Evolutionary conservation across 2,888 invertebrate species (phyloP), one percentile per base, ranked within the genome.

Genomic region (Patella caerulea): DNA sequence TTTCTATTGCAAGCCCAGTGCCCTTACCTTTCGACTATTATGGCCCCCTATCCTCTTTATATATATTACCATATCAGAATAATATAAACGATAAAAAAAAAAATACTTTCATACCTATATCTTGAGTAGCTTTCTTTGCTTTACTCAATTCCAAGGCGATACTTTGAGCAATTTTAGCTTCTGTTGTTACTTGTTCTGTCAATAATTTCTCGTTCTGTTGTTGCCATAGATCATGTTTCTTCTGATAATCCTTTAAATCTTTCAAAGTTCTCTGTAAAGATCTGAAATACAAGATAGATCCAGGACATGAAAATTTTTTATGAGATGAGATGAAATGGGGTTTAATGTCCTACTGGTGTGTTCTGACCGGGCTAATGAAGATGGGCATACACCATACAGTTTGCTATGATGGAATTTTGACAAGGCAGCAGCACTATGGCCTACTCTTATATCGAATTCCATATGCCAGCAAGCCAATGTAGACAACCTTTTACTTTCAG

Each of bases 181-280:
- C 88, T 45, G 84, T 77, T 2, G 86, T 83, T n/a, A 89, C 90
- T 83, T 91, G 91, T 81, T 91, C 91, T 0, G 87, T 80, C 76
- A 93, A 87, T 52, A 94, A 91, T 83, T 93, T 93, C 85, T 94
- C 94, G 85, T 94, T 94, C 77, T 94, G 91, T 74, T 93, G 92
- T 76, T 94, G 90, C 93, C 94, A 94, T 78, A 93, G 92, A 80
- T 94, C 94, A 85, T 94, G 94, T 80, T 94, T 93, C 80, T 92
- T 92, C 86, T 94, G 94, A 89, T 94, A 95, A 81, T 94, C 93
- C 82, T 94, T 93, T 78, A 95, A 90, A 84, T 94, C 94, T n/a
- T 92, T 91, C 79, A 94, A 89, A 77, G 94, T 94, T 80, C 93
- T 93, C 89, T 94, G 94, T 72, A 95, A 91, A 59, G 94, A 93